Evolutionary conservation across 2,888 invertebrate species (phyloP), one percentile per base, ranked within the genome.

Genomic region (Pristionchus fissidentatus): DNA sequence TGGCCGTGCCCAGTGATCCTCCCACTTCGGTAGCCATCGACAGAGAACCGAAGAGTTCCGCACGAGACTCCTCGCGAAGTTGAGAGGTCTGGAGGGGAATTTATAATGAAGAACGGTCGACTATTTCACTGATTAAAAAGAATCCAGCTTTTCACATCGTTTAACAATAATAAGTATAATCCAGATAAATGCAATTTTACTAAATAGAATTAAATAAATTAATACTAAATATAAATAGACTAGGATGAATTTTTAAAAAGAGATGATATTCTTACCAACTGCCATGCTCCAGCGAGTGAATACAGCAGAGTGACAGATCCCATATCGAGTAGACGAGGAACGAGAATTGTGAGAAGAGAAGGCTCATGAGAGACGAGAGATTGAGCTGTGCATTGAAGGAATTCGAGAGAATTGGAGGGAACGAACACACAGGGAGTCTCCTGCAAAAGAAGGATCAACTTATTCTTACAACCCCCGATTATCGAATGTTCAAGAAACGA

Each of bases 341-440:
- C 70, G 35, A 83, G 73, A 46, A 55, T 26, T 38, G 55, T 38
- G 26, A 83, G 41, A 2, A 83, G 70, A 1, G 35, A 38, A 26
- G 83, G 83, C 8, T 83, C 83, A 19, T 70, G 70, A 22, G 49
- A 4, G 52, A 83, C 73, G 0, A 83, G 49, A 2, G 52, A 46
- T 13, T 13, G n/a, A 0, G 73, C 83, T 22, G 73, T 70, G 35
- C 41, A 52, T 29, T 73, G 41, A 13, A 83, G 83, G 83, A 70
- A 83, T 3, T 43, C 35, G 19, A 73, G 83, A 5, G 70, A 73
- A 49, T 84, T 84, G 22, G 83, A 77, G 19, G 86, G 86, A 49
- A 86, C 85, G 55, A 86, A 84, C 8, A 86, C 86, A 29, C 86
- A 85, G 8, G 85, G 86, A 26, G 86, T 84, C 83, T 86, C 86